These are phyloP conservation scores for Sarcophaga peregrina DNA, from an alignment of 1,140 invertebrate genomes.

Conservation along the genomic window DNA sequence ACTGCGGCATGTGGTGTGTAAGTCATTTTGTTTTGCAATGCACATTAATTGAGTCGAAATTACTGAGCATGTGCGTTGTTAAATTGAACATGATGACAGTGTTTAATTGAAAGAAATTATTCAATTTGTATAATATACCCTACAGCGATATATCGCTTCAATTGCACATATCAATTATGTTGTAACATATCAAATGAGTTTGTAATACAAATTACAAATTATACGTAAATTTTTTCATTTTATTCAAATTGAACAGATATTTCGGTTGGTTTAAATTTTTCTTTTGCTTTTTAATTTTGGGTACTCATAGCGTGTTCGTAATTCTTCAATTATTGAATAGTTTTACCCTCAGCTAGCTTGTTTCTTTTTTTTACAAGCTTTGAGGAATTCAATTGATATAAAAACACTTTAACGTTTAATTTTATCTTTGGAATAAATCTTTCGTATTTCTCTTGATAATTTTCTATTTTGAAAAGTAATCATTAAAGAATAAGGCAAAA, in stretches of 20 bases:
- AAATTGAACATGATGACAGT: constrained; percentile 39
- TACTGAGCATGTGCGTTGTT: constrained; percentile 38
- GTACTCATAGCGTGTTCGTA: too few relatives aligned
- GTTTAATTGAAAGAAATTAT: constrained; percentile 36
- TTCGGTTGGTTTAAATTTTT: too few relatives aligned
- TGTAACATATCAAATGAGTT: neutral
- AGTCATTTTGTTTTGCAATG: constrained; percentile 38
- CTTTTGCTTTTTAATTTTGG: too few relatives aligned
- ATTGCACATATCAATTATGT: neutral
- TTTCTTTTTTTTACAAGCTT: too few relatives aligned
- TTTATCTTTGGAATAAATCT: constrained; percentile 1
- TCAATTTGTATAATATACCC: constrained; percentile 22
- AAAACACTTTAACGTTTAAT: neutral
- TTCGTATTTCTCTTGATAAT: neutral
- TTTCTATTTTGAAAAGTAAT: neutral
- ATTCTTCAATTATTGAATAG: too few relatives aligned
- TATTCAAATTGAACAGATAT: too few relatives aligned
- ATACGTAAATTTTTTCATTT: too few relatives aligned
- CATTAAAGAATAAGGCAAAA: neutral
- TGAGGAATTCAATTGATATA: neutral
- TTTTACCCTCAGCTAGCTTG: too few relatives aligned
- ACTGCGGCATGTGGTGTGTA: neutral
- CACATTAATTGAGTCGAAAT: constrained; percentile 36
- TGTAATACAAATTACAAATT: neutral
- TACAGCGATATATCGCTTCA: neutral